These are phyloP conservation scores for Hassar affinis DNA, from an alignment of 2,113 vertebrate genomes.

Conservation along the genomic window DNA sequence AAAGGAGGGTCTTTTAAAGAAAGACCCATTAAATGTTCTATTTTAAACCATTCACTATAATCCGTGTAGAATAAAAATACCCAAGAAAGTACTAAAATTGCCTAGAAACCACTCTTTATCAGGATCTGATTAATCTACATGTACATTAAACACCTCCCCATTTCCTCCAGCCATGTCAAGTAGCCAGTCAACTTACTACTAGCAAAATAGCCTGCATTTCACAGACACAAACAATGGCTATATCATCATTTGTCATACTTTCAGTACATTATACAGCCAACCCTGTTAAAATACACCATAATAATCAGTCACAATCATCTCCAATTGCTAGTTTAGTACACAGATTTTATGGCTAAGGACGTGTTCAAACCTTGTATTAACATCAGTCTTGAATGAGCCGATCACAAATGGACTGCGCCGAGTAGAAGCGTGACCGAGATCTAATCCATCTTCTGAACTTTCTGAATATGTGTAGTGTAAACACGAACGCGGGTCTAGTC, in stretches of 20 bases:
- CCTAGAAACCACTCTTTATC: not conserved
- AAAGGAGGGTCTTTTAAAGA: not conserved
- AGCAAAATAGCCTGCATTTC: not conserved
- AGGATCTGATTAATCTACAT: not conserved
- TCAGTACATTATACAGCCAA: not conserved
- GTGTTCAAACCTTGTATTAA: not conserved
- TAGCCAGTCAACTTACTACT: not conserved
- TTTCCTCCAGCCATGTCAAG: not conserved
- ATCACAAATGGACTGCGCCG: not conserved
- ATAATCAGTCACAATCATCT: not conserved
- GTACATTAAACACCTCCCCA: not conserved
- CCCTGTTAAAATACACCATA: not conserved
- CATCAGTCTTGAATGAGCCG: not conserved
- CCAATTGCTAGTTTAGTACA: not conserved
- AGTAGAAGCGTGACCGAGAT: not conserved
- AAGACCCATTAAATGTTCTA: not conserved
- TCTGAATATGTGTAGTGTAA: not conserved
- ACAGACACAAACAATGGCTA: not conserved
- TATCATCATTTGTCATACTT: not conserved
- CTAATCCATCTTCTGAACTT: not conserved
- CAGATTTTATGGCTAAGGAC: not conserved
- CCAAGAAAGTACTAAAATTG: not conserved
- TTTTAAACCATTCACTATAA: not conserved
- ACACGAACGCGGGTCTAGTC: not conserved
- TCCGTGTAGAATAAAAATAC: not conserved